Percentiles rank a stretch among this genome's conserved stretches.
These are phyloP conservation scores for Nanorana parkeri DNA, from an alignment of 2,113 vertebrate species.

Conservation along the genomic window DNA sequence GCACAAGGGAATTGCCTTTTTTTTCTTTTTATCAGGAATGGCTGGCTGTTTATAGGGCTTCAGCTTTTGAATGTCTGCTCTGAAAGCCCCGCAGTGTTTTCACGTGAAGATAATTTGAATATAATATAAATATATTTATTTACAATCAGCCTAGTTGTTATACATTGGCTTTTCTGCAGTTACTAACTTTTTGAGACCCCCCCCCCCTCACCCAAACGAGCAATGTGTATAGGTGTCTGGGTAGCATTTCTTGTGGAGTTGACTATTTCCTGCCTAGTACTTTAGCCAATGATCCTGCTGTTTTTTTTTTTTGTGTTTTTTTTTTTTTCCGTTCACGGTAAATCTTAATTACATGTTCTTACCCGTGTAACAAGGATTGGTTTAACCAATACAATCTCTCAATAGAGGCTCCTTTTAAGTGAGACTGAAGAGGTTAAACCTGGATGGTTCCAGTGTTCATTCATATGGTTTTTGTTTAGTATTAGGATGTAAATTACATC, in stretches of 20 bases:
- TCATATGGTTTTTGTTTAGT: constrained; percentile 69
- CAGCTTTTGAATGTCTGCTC: background rate
- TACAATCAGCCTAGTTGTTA: background rate
- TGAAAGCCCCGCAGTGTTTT: background rate
- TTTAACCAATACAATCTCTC: no score
- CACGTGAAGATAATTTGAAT: no score
- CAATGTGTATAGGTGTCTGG: constrained; percentile 55
- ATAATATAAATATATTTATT: constrained; percentile 10
- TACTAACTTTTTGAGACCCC: no score
- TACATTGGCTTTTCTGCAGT: constrained; percentile 61
- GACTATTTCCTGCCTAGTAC: background rate
- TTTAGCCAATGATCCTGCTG: background rate
- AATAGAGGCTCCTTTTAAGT: background rate
- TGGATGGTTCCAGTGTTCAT: constrained; percentile 57
- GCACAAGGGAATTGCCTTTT: background rate
- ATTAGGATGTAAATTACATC: constrained; percentile 68
- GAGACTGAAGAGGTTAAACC: constrained; percentile 56
- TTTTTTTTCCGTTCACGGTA: background rate
- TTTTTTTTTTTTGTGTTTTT: background rate
- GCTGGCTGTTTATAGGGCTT: background rate
- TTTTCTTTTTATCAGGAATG: background rate
- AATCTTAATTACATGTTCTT: no score
- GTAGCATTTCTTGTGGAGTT: constrained; percentile 45
- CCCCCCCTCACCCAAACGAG: background rate
- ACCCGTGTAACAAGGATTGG: no score